Base-by-base conservation (phyloP, 2,113 vertebrate species). In the Etheostoma cragini region DNA sequence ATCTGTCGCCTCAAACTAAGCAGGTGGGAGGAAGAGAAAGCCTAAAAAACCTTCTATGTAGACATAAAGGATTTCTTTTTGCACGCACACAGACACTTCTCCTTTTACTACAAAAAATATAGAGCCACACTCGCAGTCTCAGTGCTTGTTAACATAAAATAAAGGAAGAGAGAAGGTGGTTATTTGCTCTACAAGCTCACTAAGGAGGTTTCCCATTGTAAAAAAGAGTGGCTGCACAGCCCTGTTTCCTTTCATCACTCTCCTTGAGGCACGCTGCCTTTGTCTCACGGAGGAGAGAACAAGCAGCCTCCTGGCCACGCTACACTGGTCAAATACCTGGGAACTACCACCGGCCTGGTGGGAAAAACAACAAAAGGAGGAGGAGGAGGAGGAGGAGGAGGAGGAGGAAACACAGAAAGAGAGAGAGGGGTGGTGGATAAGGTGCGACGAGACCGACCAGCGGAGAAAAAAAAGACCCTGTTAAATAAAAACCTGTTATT, bases 141-240 rank as follows among this genome's bases (percentile, higher is more conserved):
- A 10, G 70, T 56, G 74, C 91, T 88, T 86, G 91, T 91, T 88
- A 82, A 84, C 82, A 68, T 16, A 76, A 56, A 86, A 79, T 77
- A 74, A 75, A 71, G 78, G 76, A 86, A 86, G 80, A 87, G 83
- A 90, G 79, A 85, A 90, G 85, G 83, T 90, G 88, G 88, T 82
- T 91, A 89, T 94, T 95, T 95, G 92, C 92, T 91, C 88, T 90
- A 88, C 88, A 90, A 84, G 89, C 90, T 92, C 73, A 70, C 91
- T 80, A 81, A 93, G 86, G 88, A 91, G 88, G 91, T 65, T 90
- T 89, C 88, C 92, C 91, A 91, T 94, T 95, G 93, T 93, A 94
- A 94, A 94, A 87, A 91, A 83, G 89, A 93, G 91, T 94, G 89
- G 87, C 90, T 83, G 89, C 91, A 91, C 87, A 78, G 80, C 88